phyloP scores from a whole-genome alignment of 2,888 invertebrate species.

The Epirrita christyi region DNA sequence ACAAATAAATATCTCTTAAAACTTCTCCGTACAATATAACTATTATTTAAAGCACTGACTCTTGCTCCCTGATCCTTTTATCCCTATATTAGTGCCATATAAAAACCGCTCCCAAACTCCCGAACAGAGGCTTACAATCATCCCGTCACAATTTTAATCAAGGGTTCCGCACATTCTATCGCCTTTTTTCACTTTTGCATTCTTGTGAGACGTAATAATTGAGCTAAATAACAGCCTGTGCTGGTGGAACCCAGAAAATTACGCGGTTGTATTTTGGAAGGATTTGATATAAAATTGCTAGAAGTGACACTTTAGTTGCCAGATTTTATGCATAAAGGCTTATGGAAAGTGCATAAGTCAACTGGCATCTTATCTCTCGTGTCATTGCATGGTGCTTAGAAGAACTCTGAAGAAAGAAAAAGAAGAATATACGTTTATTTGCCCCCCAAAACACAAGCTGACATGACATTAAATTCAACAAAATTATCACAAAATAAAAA shows the following conservation, averaged over 20 bases:
- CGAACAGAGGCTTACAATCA: constrained; percentile 62
- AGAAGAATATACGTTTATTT: no score
- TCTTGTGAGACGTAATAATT: constrained; percentile 76
- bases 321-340: neutral
- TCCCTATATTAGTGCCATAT: constrained; percentile 21
- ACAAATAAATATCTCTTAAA: no score
- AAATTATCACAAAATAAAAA: no score
- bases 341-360: no score
- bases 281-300: constrained; percentile 6
- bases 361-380: no score
- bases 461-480: no score
- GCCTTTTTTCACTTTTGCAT: constrained; percentile 74
- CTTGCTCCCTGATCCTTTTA: constrained; percentile 8
- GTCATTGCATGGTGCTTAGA: no score
- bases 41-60: neutral
- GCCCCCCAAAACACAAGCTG: no score
- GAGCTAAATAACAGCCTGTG: constrained; percentile 72
- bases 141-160: constrained; percentile 83
- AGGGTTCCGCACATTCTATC: constrained; percentile 71
- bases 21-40: neutral
- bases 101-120: constrained; percentile 22
- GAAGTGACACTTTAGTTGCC: neutral
- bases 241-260: constrained; percentile 38
- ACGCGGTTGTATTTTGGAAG: constrained; percentile 55
- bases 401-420: no score